Evolutionary conservation across 2,797 vertebrate genomes (phyloP), one percentile per base, ranked within the genome.

Genomic region (Muscicapa comitata): DNA sequence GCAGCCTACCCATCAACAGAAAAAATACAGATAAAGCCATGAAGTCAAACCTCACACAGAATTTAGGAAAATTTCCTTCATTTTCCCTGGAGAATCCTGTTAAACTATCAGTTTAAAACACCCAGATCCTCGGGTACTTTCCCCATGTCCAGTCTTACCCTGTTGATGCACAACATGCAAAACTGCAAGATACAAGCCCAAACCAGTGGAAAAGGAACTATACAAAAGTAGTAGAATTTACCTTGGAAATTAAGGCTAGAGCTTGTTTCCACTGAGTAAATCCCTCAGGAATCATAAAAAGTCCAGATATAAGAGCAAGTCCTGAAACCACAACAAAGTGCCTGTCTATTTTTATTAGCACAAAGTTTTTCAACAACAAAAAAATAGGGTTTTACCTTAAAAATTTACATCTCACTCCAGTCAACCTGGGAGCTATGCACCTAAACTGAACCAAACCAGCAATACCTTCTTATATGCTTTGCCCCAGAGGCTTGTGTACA

Each of bases 11-110:
- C 40, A 3, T 17, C 21, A 71, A 66, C 25, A 67, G 23, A 54
- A 80, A 65, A 84, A 89, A 28, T 47, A 79, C 7, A 82, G 38
- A 86, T 74, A 74, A 90, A 83, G 10, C 26, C 24, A 25, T 7
- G 3, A 77, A 81, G 29, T 45, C 65, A 72, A 89, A 53, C 33
- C 6, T 83, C 42, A 61, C 40, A 24, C 11, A 33, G 11, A 40
- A 73, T 51, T 72, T 31, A 11, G 38, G 35, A 19, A 57, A 51
- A 77, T 77, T 37, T 74, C 65, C 63, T 76, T n/a, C 15, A 4
- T 84, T 37, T 68, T 37, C 54, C 54, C 35, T 31, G 42, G 15
- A 51, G 42, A 77, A 78, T 29, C 26, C 58, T 48, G 13, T 83
- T 86, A 76, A 86, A 43, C 16, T 24, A 12, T 18, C 7, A 1